Evolutionary conservation across 2,888 invertebrate species (phyloP).

Genomic region (Rotaria macrura): DNA sequence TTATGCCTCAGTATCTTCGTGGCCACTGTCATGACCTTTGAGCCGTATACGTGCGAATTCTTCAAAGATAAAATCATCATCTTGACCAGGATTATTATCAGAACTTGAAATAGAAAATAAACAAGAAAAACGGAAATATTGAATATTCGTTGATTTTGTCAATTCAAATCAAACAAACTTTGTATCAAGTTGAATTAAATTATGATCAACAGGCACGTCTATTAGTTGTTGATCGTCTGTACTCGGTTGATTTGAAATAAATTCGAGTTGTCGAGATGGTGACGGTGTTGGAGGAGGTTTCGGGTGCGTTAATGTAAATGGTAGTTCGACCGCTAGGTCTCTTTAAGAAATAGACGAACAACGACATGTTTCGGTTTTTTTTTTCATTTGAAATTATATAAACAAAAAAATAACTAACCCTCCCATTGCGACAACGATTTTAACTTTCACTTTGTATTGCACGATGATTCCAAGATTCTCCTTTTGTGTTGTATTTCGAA

Average conservation of each 20-base stretch:
- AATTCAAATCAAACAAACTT: conserved; percentile 56
- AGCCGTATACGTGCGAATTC: conserved; percentile 88
- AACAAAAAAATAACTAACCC: conserved; percentile 60
- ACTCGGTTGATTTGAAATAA: conserved; percentile 34
- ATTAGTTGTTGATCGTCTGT: background rate
- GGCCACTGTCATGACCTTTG: conserved; percentile 60
- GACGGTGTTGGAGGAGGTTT: conserved; percentile 63
- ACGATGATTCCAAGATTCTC: conserved; percentile 98
- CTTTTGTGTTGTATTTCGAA: conserved; percentile 78
- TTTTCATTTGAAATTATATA: background rate
- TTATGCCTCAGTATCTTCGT: conserved; percentile 33
- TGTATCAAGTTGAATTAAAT: conserved; percentile 83
- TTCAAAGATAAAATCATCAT: conserved; percentile 98
- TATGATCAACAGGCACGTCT: conserved; percentile 65
- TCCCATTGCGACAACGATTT: conserved; percentile 82
- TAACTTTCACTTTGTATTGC: conserved; percentile 96
- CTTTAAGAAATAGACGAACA: conserved; percentile 51
- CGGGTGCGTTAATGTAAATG: conserved; percentile 95
- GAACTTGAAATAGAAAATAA: background rate
- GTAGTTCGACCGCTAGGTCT: conserved; percentile 88
- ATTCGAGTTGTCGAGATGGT: conserved; percentile 40
- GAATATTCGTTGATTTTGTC: too few relatives aligned
- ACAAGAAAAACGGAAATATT: too few relatives aligned
- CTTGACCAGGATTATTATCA: conserved; percentile 55
- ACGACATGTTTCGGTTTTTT: background rate